Conservation (phyloP, 2,888 invertebrate species). For the Athripsodes cinereus region DNA sequence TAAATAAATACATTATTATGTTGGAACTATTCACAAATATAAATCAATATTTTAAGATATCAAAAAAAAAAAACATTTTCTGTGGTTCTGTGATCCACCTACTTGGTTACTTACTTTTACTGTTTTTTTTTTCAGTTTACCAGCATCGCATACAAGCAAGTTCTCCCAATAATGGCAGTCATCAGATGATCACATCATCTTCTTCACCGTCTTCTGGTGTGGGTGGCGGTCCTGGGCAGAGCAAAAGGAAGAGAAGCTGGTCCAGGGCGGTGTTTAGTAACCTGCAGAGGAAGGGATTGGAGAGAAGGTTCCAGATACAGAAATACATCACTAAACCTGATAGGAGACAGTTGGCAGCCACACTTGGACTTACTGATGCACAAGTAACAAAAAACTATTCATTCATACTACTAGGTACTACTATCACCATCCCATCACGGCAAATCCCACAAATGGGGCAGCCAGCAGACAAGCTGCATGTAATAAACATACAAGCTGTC, state of each 20-base stretch:
- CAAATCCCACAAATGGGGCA: too few relatives aligned
- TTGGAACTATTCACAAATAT: too few relatives aligned
- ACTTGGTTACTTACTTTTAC: too few relatives aligned
- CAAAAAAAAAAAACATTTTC: too few relatives aligned
- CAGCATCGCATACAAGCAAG: slow-evolving; percentile 37
- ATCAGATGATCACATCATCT: slow-evolving; percentile 32
- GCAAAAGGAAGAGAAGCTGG: slow-evolving; percentile 87
- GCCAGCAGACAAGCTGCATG: too few relatives aligned
- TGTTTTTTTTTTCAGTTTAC: slow-evolving; percentile 38
- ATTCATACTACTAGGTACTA: too few relatives aligned
- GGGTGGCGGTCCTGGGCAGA: slow-evolving; percentile 43
- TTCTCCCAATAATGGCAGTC: slow-evolving; percentile 33
- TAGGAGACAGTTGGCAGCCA: slow-evolving; percentile 83
- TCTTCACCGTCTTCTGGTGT: slow-evolving; percentile 35
- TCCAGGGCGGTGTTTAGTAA: slow-evolving; percentile 93
- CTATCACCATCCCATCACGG: too few relatives aligned
- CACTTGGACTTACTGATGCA: slow-evolving; percentile 87
- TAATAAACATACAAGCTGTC: too few relatives aligned
- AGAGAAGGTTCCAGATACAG: slow-evolving; percentile 86
- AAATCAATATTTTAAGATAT: too few relatives aligned
- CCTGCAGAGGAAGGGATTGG: slow-evolving; percentile 88
- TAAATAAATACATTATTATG: too few relatives aligned
- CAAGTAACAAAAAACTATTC: slow-evolving; percentile 55
- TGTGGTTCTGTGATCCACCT: too few relatives aligned
- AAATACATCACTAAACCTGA: slow-evolving; percentile 96